Evolutionary conservation across 2,797 vertebrate species (phyloP).

Genomic region (Phataginus tricuspis): DNA sequence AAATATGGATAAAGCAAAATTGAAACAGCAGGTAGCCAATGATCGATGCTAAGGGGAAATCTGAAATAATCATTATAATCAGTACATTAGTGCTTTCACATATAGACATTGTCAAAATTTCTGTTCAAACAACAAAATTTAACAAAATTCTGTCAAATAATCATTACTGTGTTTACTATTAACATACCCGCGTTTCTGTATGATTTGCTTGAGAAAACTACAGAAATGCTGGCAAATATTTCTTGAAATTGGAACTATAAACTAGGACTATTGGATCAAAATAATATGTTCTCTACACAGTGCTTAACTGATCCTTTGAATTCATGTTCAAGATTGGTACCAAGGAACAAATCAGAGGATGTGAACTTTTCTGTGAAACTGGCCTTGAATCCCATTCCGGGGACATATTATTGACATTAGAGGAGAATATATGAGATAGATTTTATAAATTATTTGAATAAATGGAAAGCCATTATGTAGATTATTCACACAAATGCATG

Average conservation of each 20-base stretch:
- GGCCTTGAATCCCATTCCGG: neutral
- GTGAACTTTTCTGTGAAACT: neutral
- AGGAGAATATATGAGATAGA: neutral
- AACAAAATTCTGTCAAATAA: neutral
- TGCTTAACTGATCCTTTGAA: neutral
- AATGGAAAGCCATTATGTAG: constrained; percentile 10
- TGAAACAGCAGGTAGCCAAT: neutral
- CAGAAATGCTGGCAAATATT: neutral
- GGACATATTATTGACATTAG: neutral
- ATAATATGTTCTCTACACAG: neutral
- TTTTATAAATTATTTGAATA: constrained; percentile 58
- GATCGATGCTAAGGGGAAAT: neutral
- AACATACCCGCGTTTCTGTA: neutral
- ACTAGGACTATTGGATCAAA: neutral
- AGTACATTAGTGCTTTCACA: neutral
- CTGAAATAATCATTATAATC: neutral
- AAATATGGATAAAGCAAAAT: neutral
- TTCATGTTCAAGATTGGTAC: neutral
- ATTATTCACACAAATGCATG: constrained; percentile 3
- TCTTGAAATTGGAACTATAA: neutral
- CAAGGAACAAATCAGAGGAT: neutral
- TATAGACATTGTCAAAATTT: neutral
- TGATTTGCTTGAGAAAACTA: neutral
- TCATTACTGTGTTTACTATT: neutral
- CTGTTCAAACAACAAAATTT: neutral